Conservation (phyloP, 2,797 vertebrate genomes). For the Pipistrellus nathusii region DNA sequence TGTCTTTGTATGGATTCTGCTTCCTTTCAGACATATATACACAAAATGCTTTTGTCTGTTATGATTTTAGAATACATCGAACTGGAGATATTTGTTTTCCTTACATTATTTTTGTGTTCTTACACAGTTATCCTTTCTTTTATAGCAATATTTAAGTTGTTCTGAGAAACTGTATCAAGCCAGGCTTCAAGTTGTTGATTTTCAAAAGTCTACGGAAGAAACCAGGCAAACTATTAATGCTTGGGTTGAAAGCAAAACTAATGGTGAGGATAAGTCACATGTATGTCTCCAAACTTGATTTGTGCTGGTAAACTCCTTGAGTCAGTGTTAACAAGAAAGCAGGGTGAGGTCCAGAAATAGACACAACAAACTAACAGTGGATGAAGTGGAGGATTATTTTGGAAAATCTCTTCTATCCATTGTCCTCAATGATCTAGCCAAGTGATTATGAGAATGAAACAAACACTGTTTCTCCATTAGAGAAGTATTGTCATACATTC, state of each 20-base stretch:
- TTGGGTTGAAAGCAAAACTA: conserved; percentile 88
- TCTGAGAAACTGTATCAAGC: conserved; percentile 85
- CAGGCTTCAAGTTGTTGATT: conserved; percentile 84
- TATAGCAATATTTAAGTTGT: conserved; percentile 85
- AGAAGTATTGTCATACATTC: neutral
- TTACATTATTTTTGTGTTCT: neutral
- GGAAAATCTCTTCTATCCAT: neutral
- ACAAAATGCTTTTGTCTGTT: neutral
- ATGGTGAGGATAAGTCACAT: conserved; percentile 84
- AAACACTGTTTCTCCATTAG: neutral
- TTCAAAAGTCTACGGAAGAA: conserved; percentile 82
- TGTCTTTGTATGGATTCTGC: neutral
- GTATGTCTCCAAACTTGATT: neutral
- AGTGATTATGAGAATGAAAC: neutral
- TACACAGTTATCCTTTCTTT: conserved; percentile 60
- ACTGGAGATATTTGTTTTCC: neutral
- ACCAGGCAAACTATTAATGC: conserved; percentile 85
- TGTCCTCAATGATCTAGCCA: neutral
- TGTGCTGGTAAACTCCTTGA: neutral
- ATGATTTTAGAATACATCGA: neutral
- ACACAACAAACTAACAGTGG: neutral
- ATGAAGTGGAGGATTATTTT: neutral
- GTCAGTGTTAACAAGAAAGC: neutral
- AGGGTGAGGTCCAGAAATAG: neutral
- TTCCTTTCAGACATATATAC: neutral